Percentiles rank a stretch among this genome's conserved stretches.
phyloP scores from a whole-genome alignment of 92 coral and sea anemone species.

The Paramuricea clavata region DNA sequence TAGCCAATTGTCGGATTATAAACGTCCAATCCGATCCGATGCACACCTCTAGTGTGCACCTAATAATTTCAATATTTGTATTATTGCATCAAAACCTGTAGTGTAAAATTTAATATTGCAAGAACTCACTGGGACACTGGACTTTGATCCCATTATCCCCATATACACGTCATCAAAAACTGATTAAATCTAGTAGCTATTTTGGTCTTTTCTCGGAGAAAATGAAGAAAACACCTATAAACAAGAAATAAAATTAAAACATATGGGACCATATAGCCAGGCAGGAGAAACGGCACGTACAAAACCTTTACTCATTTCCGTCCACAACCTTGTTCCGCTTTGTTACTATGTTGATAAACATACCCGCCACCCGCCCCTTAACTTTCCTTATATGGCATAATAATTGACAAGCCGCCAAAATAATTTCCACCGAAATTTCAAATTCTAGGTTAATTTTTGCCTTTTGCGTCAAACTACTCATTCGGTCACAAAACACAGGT shows the following conservation, averaged over 20 bases:
- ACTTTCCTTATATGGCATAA: not conserved
- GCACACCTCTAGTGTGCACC: no score
- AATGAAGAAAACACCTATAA: not conserved
- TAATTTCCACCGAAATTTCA: not conserved
- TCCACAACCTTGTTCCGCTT: not conserved
- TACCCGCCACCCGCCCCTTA: conserved; percentile 4
- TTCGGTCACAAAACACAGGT: not conserved
- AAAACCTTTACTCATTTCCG: not conserved
- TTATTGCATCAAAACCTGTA: no score
- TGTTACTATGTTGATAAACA: not conserved
- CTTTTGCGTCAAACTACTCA: not conserved
- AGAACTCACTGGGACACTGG: not conserved
- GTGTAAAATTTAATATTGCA: no score
- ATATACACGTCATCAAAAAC: not conserved
- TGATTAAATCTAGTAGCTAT: no score
- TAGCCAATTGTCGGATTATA: no score
- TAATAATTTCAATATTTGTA: no score
- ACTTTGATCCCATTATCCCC: not conserved
- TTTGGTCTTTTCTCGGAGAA: no score
- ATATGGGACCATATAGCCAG: not conserved
- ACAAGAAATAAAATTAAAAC: not conserved
- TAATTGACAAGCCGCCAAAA: not conserved
- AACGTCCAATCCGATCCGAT: no score
- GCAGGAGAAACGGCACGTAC: not conserved
- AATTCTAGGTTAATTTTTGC: not conserved